Conservation (phyloP, 2,797 vertebrate species). For the Apogon hyalosoma region DNA sequence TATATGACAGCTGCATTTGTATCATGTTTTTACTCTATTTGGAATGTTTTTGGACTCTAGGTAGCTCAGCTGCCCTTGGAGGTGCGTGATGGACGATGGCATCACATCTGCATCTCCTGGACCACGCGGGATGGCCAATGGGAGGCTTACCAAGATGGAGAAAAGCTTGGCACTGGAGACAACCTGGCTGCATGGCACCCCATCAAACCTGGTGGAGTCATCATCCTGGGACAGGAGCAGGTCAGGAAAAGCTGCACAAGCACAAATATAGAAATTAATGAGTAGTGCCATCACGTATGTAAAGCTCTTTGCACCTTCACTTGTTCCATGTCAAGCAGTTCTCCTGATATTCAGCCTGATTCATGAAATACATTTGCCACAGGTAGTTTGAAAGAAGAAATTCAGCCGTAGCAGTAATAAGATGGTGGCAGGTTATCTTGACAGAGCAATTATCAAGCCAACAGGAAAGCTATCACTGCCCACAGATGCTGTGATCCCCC, state of each 20-base stretch:
- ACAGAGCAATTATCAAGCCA: conserved; percentile 23
- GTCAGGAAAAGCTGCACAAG: conserved; percentile 66
- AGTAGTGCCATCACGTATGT: neutral
- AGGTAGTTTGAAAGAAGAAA: conserved; percentile 30
- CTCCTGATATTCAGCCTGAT: conserved; percentile 7
- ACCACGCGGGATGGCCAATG: conserved; percentile 96
- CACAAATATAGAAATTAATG: neutral
- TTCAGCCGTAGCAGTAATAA: conserved; percentile 23
- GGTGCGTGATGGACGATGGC: conserved; percentile 95
- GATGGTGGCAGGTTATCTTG: conserved; percentile 15
- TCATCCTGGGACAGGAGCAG: conserved; percentile 98
- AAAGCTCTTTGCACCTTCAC: neutral
- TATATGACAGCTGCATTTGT: too few relatives aligned
- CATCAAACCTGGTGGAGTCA: conserved; percentile 95
- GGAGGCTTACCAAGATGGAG: conserved; percentile 96
- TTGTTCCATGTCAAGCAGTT: conserved; percentile 33
- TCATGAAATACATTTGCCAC: conserved; percentile 22
- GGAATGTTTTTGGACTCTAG: conserved; percentile 63
- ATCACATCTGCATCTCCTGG: conserved; percentile 97
- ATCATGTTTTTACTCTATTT: too few relatives aligned
- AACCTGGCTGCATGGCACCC: conserved; percentile 98
- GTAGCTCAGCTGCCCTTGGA: conserved; percentile 94
- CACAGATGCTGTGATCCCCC: conserved; percentile 1
- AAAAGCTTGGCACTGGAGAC: conserved; percentile 91
- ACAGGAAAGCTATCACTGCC: conserved; percentile 4